phyloP scores from a whole-genome alignment of 2,797 vertebrate genomes.

The Chelidonichthys spinosus region DNA sequence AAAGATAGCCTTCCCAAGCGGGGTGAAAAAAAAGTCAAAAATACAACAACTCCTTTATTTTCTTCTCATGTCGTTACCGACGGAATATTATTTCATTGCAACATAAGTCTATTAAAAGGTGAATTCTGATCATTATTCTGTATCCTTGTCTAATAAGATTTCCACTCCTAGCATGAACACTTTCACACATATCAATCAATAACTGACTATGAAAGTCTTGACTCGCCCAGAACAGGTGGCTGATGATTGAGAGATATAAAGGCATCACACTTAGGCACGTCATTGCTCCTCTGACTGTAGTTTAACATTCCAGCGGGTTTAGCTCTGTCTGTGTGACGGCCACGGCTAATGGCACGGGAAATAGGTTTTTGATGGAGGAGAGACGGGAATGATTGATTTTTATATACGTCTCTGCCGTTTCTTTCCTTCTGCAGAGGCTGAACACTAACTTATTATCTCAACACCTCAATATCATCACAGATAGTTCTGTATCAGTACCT shows the following conservation, averaged over 20 bases:
- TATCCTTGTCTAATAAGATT: not conserved
- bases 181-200: not conserved
- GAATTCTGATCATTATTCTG: not conserved
- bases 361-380: not conserved
- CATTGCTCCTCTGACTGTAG: not conserved
- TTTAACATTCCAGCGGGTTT: not conserved
- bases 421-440: not conserved
- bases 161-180: not conserved
- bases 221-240: not conserved
- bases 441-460: not conserved
- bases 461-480: not conserved
- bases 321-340: slow-evolving; percentile 6
- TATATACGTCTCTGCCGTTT: too few relatives aligned
- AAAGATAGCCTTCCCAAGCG: not conserved
- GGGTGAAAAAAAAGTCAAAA: not conserved
- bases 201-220: not conserved
- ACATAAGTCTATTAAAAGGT: not conserved
- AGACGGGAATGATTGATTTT: not conserved
- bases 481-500: not conserved
- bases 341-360: not conserved
- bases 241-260: not conserved
- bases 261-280: too few relatives aligned
- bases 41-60: not conserved
- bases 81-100: not conserved
- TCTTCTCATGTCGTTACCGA: not conserved